Conservation (phyloP, 1,140 invertebrate genomes). For the Manduca sexta region DNA sequence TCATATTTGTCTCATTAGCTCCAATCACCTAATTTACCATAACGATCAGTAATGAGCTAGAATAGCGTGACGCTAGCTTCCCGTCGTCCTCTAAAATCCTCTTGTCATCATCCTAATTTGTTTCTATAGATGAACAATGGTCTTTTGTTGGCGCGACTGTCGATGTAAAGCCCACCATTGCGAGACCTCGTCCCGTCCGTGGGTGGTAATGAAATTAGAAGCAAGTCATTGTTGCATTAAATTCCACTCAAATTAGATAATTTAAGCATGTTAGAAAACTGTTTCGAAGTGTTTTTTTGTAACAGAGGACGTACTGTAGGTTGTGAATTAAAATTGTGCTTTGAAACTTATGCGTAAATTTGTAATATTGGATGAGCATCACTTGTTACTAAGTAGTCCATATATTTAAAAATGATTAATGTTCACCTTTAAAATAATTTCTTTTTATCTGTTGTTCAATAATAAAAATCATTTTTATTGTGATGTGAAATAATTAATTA, state of each 20-base stretch:
- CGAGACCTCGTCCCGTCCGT: conserved; percentile 22
- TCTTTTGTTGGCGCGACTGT: conserved; percentile 33
- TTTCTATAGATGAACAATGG: conserved; percentile 47
- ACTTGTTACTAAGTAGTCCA: too few species aligned
- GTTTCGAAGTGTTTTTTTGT: neutral
- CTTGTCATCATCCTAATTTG: conserved; percentile 50
- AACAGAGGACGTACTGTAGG: neutral
- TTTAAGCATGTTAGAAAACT: conserved; percentile 25
- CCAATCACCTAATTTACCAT: too few species aligned
- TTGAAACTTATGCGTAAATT: too few species aligned
- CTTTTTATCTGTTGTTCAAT: too few species aligned
- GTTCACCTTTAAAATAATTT: too few species aligned
- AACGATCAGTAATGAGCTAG: neutral
- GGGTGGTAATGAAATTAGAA: conserved; percentile 64
- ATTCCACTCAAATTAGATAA: conserved; percentile 54
- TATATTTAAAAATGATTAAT: too few species aligned
- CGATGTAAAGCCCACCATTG: conserved; percentile 10
- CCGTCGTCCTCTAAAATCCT: conserved; percentile 7
- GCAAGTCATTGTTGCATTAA: conserved; percentile 57
- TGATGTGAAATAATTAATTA: too few species aligned
- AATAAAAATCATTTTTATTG: too few species aligned
- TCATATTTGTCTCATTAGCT: too few species aligned
- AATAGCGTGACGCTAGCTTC: conserved; percentile 3
- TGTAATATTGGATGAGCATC: too few species aligned
- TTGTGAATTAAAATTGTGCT: neutral